A percentile compares a stretch with the other conserved stretches of the same genome.
Evolutionary conservation across 30 jellyfish, hydroid and myxozoan species (phyloP).

Genomic region (Rhopilema esculentum): DNA sequence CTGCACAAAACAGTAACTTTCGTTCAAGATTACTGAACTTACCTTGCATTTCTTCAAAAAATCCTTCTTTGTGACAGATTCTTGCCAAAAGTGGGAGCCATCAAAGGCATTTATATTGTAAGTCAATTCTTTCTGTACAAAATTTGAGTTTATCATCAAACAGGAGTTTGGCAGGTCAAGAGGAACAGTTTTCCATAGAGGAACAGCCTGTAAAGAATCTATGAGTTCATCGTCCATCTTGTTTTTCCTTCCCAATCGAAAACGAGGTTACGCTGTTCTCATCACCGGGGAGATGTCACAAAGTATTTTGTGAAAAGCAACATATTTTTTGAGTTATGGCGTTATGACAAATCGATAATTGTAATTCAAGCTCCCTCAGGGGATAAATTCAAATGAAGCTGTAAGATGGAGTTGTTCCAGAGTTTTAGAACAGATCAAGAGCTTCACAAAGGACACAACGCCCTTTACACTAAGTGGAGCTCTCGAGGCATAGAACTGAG

Average conservation of each 20-base stretch:
- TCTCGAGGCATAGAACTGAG: no score
- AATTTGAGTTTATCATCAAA: conserved; percentile 19
- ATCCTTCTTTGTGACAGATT: conserved; percentile 7
- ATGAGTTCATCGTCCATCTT: neutral
- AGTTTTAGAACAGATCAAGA: no score
- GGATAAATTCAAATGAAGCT: no score
- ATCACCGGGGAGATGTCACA: no score
- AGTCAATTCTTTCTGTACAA: conserved; percentile 4
- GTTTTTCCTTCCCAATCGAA: neutral
- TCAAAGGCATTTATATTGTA: conserved; percentile 29
- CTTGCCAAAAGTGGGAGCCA: conserved; percentile 57
- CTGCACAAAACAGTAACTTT: neutral
- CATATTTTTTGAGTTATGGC: no score
- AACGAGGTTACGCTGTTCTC: neutral
- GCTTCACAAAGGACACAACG: no score
- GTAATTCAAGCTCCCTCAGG: no score
- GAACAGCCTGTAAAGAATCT: no score
- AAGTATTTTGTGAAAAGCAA: no score
- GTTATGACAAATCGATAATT: no score
- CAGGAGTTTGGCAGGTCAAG: neutral
- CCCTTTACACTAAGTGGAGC: no score
- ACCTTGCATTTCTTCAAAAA: conserved; percentile 54
- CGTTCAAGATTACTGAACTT: neutral
- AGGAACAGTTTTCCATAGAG: conserved; percentile 16
- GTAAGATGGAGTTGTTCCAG: no score